phyloP scores from a whole-genome alignment of 2,113 vertebrate genomes.

The Poecile atricapillus region DNA sequence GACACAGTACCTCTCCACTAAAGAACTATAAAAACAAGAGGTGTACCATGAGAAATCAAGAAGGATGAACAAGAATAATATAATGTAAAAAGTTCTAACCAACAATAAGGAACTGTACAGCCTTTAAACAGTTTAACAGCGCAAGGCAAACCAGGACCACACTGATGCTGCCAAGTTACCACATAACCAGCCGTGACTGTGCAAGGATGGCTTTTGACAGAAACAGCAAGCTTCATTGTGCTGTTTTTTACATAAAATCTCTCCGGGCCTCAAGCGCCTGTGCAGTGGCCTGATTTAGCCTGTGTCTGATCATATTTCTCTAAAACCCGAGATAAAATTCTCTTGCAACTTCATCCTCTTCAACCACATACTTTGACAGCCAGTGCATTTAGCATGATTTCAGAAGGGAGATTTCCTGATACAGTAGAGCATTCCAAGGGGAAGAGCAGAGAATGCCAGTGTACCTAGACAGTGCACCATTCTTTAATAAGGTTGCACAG shows the following conservation, averaged over 20 bases:
- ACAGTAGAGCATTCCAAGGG: background rate
- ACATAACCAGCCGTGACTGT: background rate
- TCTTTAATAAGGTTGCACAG: background rate
- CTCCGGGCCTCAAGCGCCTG: background rate
- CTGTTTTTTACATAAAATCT: background rate
- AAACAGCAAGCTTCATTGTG: background rate
- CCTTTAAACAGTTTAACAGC: background rate
- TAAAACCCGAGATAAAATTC: background rate
- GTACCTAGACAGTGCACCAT: background rate
- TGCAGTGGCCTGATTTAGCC: background rate
- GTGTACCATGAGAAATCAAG: slow-evolving; percentile 44
- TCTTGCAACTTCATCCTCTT: background rate
- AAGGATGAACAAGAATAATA: background rate
- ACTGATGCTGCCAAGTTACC: background rate
- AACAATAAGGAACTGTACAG: background rate
- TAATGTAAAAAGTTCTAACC: slow-evolving; percentile 6
- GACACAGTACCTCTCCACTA: slow-evolving; percentile 43
- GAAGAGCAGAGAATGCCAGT: background rate
- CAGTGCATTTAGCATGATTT: background rate
- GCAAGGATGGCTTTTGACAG: background rate
- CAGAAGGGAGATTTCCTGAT: background rate
- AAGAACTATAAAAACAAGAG: slow-evolving; percentile 47
- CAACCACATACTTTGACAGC: background rate
- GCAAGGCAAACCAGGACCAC: background rate
- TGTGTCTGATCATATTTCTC: background rate